A percentile compares a stretch with the other conserved stretches of the same genome.
phyloP scores from a whole-genome alignment of 1,140 invertebrate species.

The Papilio xuthus region DNA sequence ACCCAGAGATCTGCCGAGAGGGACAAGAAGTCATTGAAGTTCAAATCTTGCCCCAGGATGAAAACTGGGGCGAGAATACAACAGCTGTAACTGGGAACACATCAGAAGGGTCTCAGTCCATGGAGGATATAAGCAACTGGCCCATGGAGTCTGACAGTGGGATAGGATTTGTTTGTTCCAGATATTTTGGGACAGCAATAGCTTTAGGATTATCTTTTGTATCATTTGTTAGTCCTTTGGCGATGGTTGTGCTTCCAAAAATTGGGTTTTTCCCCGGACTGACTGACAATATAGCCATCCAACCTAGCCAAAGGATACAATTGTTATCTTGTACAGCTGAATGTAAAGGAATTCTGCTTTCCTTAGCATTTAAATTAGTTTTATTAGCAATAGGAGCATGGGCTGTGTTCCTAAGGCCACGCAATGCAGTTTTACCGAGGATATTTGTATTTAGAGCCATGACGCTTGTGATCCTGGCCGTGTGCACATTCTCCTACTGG shows the following conservation, averaged over 20 bases:
- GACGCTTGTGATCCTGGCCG: conserved; percentile 93
- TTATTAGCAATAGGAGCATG: conserved; percentile 96
- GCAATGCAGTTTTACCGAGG: conserved; percentile 94
- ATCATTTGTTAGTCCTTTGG: conserved; percentile 95
- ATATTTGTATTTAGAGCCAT: conserved; percentile 95
- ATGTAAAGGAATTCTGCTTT: conserved; percentile 92
- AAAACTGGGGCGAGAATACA: conserved; percentile 99
- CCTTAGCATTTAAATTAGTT: conserved; percentile 95
- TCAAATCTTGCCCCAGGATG: conserved; percentile 96
- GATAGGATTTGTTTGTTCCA: conserved; percentile 88
- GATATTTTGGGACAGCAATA: conserved; percentile 90
- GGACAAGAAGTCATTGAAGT: conserved; percentile 94
- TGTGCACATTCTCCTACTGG: conserved; percentile 98
- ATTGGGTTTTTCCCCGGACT: conserved; percentile 88
- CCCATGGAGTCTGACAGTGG: conserved; percentile 88
- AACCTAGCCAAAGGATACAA: conserved; percentile 75
- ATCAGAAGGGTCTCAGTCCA: conserved; percentile 95
- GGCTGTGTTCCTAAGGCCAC: conserved; percentile 90
- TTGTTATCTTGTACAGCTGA: conserved; percentile 82
- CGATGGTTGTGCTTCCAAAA: conserved; percentile 97
- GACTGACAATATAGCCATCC: conserved; percentile 75
- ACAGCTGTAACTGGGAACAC: conserved; percentile 98
- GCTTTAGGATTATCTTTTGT: conserved; percentile 89
- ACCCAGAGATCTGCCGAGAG: conserved; percentile 85
- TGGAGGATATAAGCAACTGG: conserved; percentile 94